Base-by-base conservation (phyloP, 2,113 vertebrate species). In the Octodon degus region DNA sequence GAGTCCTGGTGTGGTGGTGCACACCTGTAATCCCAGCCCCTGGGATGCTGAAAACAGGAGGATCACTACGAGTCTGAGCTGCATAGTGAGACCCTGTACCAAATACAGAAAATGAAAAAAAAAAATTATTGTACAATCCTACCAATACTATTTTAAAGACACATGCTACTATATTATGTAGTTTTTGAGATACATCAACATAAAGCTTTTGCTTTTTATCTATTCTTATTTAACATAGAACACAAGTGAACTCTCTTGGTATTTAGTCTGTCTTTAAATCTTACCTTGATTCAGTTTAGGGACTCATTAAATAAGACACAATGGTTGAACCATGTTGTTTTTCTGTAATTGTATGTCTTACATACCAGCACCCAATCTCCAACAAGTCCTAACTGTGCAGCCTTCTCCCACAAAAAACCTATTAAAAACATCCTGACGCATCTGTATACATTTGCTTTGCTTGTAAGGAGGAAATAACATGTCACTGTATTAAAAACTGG, bases 131-230 rank as follows among this genome's bases (percentile, higher is more conserved):
- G 16, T 16, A 95, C 32, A 89, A 4, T 40, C 40, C 3, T 55
- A 81, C 9, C 80, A 62, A 76, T 40, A 58, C 25, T 67, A 27
- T 63, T 83, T 10, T 76, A 76, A 89, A 9, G 87, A 85, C 10
- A 77, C 32, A n/a, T 60, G 24, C 53, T 65, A 85, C 40, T 85
- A 24, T 32, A 79, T 40, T 55, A 68, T 12, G 19, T 47, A 37
- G 37, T 60, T 97, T 88, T 76, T 67, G 79, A 87, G 34, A 76
- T 2, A 89, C 20, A 37, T 55, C 60, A 58, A 68, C n/a, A 72
- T 90, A 95, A 93, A 95, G 67, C 27, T 60, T 96, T 77, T 24
- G 16, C 34, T 6, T 96, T 94, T 65, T 82, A 86, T 17, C 53
- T 55, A 37, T 24, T 65, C 40, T 43, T 63, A 50, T 55, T 53